Percentiles rank a stretch among this genome's conserved stretches.
Conservation (phyloP, 2,113 vertebrate species). For the Aptenodytes forsteri region DNA sequence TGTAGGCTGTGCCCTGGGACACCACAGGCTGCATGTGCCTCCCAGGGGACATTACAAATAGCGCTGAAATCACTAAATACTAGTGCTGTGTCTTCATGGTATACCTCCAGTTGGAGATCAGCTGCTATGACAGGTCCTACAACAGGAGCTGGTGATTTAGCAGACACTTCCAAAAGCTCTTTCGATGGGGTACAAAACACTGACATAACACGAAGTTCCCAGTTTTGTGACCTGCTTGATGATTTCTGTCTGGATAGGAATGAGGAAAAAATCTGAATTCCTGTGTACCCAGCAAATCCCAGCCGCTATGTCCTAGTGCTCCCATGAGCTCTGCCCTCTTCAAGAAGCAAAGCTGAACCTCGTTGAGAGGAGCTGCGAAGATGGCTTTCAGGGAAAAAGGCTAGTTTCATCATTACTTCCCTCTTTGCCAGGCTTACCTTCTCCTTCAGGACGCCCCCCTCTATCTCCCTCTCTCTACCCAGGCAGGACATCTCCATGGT, state of each 20-base stretch:
- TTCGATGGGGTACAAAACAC: not conserved
- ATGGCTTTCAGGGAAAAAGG: not conserved
- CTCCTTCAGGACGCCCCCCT: not conserved
- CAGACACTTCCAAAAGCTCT: not conserved
- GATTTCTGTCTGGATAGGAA: not conserved
- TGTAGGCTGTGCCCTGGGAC: not conserved
- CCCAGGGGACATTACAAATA: not conserved
- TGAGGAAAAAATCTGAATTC: not conserved
- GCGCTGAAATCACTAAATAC: not conserved
- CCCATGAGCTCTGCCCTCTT: not conserved
- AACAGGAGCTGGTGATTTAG: not conserved
- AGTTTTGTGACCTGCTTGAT: not conserved
- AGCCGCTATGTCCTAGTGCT: not conserved
- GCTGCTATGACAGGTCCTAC: not conserved
- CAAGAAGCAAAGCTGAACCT: not conserved
- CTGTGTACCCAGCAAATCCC: not conserved
- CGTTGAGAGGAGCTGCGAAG: not conserved
- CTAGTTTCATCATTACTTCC: not conserved
- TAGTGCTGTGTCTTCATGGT: not conserved
- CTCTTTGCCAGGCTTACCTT: not conserved
- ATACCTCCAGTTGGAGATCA: not conserved
- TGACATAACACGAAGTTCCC: not conserved
- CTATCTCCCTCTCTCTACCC: not conserved
- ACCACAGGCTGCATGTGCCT: not conserved
- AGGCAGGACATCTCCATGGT: not conserved